A percentile compares a stretch with the other conserved stretches of the same genome.
These are phyloP conservation scores for Meriones unguiculatus DNA, from an alignment of 2,113 vertebrate genomes.

Conservation along the genomic window DNA sequence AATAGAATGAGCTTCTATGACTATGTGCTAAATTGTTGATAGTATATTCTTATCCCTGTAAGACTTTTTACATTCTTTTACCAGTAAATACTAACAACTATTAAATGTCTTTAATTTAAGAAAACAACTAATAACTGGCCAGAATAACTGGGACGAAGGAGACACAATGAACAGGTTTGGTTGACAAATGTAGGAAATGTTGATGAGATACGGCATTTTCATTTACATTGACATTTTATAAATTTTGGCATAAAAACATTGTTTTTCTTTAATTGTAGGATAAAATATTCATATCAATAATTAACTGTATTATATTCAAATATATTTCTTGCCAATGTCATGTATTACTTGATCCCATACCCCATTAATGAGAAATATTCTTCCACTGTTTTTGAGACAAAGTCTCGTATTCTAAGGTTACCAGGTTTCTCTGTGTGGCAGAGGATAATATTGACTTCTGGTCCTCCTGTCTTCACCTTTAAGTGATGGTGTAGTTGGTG, in stretches of 20 bases:
- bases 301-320: background rate
- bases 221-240: background rate
- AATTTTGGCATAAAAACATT: background rate
- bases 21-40: background rate
- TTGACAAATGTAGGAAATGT: background rate
- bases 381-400: background rate
- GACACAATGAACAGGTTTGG: background rate
- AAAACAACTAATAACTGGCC: background rate
- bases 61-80: background rate
- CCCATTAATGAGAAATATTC: background rate
- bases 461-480: background rate
- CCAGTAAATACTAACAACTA: background rate
- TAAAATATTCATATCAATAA: constrained; percentile 41
- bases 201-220: background rate
- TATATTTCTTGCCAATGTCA: background rate
- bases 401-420: background rate
- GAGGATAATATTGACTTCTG: background rate
- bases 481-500: background rate
- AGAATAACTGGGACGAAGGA: background rate
- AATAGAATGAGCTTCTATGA: background rate
- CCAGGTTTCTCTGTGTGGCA: background rate
- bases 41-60: background rate
- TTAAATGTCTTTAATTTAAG: background rate
- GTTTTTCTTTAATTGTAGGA: background rate
- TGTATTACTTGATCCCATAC: background rate